Percentiles rank a stretch among this genome's conserved stretches.
phyloP scores from a whole-genome alignment of 2,113 vertebrate genomes.

The Aegithalos caudatus region DNA sequence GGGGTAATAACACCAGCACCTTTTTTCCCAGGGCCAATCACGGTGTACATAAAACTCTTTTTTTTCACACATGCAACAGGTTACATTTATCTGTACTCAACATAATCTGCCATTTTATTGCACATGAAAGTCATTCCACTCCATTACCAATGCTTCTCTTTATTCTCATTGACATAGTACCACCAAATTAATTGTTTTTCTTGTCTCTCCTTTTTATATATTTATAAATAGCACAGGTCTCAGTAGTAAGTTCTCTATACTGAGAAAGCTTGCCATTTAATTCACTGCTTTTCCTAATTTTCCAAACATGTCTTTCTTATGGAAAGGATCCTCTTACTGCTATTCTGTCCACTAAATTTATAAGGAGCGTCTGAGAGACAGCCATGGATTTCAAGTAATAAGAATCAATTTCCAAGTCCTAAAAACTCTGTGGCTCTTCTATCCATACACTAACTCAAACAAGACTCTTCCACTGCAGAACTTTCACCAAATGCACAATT shows the following conservation, averaged over 20 bases:
- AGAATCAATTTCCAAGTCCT: neutral
- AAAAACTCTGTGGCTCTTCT: neutral
- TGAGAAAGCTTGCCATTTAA: neutral
- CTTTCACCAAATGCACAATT: neutral
- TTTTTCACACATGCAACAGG: neutral
- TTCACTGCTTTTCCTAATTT: neutral
- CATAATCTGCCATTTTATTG: neutral
- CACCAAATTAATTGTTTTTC: neutral
- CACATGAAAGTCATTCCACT: neutral
- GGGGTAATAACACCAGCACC: neutral
- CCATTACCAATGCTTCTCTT: neutral
- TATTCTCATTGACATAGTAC: neutral
- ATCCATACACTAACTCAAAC: neutral
- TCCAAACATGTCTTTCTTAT: neutral
- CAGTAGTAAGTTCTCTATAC: neutral
- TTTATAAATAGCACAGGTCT: neutral
- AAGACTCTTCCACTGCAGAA: neutral
- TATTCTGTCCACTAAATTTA: neutral
- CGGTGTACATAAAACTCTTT: neutral
- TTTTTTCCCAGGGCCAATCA: neutral
- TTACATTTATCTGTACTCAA: neutral
- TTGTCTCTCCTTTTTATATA: neutral
- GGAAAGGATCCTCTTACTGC: neutral
- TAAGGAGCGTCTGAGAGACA: neutral
- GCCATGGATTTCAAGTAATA: neutral